These are phyloP conservation scores for Chaetops frenatus DNA, from an alignment of 2,113 vertebrate species.

Conservation along the genomic window DNA sequence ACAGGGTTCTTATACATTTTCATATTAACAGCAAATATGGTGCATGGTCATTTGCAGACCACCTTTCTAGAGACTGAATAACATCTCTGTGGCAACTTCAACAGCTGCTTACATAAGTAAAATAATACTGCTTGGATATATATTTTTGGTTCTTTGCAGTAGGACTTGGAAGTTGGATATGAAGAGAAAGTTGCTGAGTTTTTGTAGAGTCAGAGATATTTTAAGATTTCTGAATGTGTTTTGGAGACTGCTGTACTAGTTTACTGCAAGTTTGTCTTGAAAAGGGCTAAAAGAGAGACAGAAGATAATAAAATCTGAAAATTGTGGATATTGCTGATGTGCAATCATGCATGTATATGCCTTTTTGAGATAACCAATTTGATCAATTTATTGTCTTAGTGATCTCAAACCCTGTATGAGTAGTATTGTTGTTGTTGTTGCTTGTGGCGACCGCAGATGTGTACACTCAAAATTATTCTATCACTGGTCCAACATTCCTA, in stretches of 20 bases:
- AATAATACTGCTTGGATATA: background rate
- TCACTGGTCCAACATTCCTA: background rate
- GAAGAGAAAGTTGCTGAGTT: background rate
- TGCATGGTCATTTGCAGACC: background rate
- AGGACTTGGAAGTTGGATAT: background rate
- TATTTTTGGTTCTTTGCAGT: background rate
- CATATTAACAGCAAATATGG: background rate
- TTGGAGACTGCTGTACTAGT: background rate
- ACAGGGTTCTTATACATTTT: background rate
- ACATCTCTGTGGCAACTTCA: constrained; percentile 21
- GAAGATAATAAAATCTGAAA: background rate
- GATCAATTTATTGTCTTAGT: background rate
- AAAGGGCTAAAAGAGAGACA: background rate
- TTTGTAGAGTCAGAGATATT: background rate
- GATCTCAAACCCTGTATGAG: background rate
- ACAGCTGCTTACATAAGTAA: background rate
- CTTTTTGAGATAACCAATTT: background rate
- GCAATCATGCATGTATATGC: background rate
- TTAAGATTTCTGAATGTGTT: background rate
- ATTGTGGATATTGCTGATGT: background rate
- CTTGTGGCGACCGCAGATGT: no score
- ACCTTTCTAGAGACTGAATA: background rate
- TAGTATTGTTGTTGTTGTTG: background rate
- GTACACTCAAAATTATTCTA: background rate
- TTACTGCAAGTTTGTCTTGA: background rate